Percentiles rank a stretch among this genome's conserved stretches.
These are phyloP conservation scores for Drosophila greeni DNA, from an alignment of 2,888 invertebrate species.

Conservation along the genomic window DNA sequence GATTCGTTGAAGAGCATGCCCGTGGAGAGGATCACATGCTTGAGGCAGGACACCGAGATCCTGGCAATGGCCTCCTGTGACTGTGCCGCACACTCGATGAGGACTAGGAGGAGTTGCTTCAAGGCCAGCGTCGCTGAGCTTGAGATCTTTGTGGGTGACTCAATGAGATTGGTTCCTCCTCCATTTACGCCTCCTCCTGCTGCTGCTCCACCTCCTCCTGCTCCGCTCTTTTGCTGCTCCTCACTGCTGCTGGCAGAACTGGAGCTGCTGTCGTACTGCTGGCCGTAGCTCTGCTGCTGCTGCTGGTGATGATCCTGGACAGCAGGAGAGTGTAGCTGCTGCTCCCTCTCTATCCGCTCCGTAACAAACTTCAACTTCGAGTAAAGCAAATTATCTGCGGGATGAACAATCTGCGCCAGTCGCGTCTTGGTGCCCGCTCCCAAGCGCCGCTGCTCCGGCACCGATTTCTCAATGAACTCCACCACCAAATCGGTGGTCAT, in stretches of 20 bases:
- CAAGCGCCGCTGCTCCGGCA: constrained; percentile 73
- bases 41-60: constrained; percentile 94
- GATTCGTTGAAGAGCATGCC: constrained; percentile 88
- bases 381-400: constrained; percentile 77
- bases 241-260: constrained; percentile 45
- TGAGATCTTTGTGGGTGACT: constrained; percentile 80
- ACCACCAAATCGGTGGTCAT: constrained; percentile 94
- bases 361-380: constrained; percentile 77
- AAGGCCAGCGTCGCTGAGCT: constrained; percentile 87
- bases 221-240: constrained; percentile 28
- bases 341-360: constrained; percentile 58
- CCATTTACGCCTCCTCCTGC: not conserved
- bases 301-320: constrained; percentile 30
- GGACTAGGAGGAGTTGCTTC: constrained; percentile 89
- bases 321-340: constrained; percentile 24
- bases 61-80: constrained; percentile 93
- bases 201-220: too few relatives aligned
- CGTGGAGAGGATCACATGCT: constrained; percentile 90
- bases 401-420: constrained; percentile 76
- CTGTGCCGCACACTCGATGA: constrained; percentile 94
- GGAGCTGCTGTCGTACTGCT: constrained; percentile 58
- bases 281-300: constrained; percentile 14
- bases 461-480: constrained; percentile 87
- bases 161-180: constrained; percentile 67
- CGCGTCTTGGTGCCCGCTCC: constrained; percentile 66